Evolutionary conservation across 2,113 vertebrate species (phyloP).

Genomic region (Microcebus jonahi): DNA sequence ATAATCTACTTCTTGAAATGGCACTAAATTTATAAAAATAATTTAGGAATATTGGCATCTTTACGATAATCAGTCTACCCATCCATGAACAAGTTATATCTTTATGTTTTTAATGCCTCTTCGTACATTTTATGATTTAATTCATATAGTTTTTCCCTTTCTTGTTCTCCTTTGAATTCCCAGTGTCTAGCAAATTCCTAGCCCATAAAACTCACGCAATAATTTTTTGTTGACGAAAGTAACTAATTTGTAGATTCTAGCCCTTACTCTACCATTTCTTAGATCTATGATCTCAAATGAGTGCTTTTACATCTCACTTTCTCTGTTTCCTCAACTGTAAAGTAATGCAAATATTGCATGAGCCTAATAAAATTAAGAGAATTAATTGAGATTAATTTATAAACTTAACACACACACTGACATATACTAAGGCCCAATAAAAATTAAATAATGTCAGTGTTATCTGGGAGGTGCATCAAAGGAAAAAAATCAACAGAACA

Average conservation of each 20-base stretch:
- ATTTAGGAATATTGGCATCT: background rate
- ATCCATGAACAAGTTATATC: background rate
- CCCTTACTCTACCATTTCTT: background rate
- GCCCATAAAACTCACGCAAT: background rate
- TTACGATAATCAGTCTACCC: slow-evolving; percentile 2
- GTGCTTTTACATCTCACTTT: too few species aligned
- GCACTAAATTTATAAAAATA: slow-evolving; percentile 7
- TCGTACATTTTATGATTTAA: background rate
- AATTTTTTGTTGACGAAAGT: background rate
- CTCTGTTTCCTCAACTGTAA: background rate
- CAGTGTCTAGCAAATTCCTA: background rate
- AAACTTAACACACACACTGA: background rate
- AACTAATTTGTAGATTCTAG: background rate
- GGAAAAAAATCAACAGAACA: background rate
- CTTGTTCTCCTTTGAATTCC: background rate
- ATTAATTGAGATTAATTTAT: background rate
- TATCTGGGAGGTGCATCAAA: background rate
- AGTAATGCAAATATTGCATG: background rate
- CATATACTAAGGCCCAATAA: background rate
- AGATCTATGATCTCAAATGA: background rate
- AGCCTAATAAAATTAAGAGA: background rate
- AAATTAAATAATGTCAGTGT: background rate
- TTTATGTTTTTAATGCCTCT: background rate
- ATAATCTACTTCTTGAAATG: background rate
- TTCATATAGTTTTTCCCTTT: background rate